phyloP scores from a whole-genome alignment of 1,140 invertebrate species.

The Colletes gigas region DNA sequence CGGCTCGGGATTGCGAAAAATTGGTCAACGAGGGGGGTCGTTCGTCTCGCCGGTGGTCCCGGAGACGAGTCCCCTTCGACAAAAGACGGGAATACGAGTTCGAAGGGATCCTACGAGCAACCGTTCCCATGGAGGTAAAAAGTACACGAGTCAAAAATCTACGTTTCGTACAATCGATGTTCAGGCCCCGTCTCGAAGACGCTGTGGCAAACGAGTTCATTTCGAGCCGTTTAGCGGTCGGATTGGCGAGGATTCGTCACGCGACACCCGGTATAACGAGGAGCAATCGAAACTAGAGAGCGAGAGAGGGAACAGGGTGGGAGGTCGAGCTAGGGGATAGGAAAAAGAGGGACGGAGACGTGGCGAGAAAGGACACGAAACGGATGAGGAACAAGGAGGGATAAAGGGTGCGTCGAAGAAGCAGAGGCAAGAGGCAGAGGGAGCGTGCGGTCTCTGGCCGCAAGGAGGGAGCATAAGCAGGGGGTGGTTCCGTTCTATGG shows the following conservation, averaged over 20 bases:
- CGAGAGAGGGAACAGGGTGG: conserved; percentile 26
- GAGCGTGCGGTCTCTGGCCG: conserved; percentile 33
- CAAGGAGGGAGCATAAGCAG: conserved; percentile 36
- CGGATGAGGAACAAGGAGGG: conserved; percentile 17
- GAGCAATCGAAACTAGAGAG: conserved; percentile 37
- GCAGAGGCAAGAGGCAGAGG: conserved; percentile 25
- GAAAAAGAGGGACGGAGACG: too few species aligned
- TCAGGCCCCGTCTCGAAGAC: too few species aligned
- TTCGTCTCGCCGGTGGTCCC: background rate
- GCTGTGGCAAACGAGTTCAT: conserved; percentile 12
- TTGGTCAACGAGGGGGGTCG: background rate
- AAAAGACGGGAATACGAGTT: conserved; percentile 6
- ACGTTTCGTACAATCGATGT: too few species aligned
- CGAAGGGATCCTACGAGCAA: conserved; percentile 6
- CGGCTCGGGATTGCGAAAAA: background rate
- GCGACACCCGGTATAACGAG: conserved; percentile 55
- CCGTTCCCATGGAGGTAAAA: background rate
- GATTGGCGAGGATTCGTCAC: conserved; percentile 29
- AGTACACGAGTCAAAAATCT: too few species aligned
- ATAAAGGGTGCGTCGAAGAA: conserved; percentile 38
- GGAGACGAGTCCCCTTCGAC: background rate
- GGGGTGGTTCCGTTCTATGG: conserved; percentile 58
- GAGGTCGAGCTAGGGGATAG: background rate
- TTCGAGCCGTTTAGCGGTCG: background rate
- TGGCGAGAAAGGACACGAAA: background rate